Conservation (phyloP, 2,888 invertebrate species). For the Cactoblastis cactorum region DNA sequence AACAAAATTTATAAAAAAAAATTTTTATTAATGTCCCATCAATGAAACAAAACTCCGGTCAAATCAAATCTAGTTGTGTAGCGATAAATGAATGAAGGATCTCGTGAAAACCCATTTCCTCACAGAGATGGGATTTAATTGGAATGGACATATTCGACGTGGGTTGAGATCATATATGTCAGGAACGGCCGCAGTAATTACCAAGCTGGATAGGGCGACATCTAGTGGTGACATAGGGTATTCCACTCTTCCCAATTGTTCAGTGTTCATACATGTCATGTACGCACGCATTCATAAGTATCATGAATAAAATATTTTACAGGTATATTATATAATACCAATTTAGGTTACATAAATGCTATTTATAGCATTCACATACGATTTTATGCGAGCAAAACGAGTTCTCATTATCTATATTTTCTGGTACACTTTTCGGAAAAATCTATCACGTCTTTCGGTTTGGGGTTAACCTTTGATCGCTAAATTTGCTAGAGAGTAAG, state of each 20-base stretch:
- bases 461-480: no score
- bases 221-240: slow-evolving; percentile 45
- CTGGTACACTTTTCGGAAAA: no score
- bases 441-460: no score
- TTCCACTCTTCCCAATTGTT: background rate
- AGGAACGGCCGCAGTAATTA: slow-evolving; percentile 54
- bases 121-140: slow-evolving; percentile 58
- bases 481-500: no score
- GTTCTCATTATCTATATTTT: no score
- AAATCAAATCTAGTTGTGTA: background rate
- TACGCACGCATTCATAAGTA: background rate
- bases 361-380: no score
- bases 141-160: slow-evolving; percentile 56
- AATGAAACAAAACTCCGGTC: background rate
- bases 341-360: no score
- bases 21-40: no score
- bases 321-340: no score
- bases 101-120: slow-evolving; percentile 41
- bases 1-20: slow-evolving; percentile 7
- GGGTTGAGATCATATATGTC: slow-evolving; percentile 41
- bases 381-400: no score
- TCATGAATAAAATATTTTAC: no score
- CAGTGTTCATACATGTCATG: background rate
- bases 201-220: slow-evolving; percentile 52
- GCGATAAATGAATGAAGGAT: slow-evolving; percentile 42